Evolutionary conservation across 1,140 invertebrate species (phyloP).

Genomic region (Protaetia brevitarsis): DNA sequence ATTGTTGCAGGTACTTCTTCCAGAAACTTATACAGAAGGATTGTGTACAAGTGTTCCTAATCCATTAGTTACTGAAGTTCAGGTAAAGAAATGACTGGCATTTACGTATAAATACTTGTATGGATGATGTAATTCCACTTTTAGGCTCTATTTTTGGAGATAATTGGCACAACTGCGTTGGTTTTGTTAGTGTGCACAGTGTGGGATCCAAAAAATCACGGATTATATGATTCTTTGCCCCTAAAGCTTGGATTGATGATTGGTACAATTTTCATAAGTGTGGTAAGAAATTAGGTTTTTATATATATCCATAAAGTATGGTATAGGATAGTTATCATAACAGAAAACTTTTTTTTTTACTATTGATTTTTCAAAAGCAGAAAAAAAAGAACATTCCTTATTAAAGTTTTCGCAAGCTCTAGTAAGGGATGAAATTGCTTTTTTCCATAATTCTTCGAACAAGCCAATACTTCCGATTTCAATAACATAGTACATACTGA

Average conservation of each 20-base stretch:
- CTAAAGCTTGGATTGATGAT: conserved; percentile 9
- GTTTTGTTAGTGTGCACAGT: not conserved
- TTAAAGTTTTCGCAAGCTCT: no score
- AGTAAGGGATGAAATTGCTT: no score
- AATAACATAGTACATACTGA: no score
- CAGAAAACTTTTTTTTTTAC: no score
- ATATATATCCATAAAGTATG: no score
- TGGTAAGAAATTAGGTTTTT: no score
- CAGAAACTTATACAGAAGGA: not conserved
- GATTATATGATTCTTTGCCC: not conserved
- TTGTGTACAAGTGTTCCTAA: conserved; percentile 1
- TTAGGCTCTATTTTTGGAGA: conserved; percentile 10
- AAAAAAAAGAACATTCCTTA: no score
- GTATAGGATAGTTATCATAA: no score
- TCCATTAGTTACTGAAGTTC: conserved; percentile 12
- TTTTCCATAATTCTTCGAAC: no score
- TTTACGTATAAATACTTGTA: not conserved
- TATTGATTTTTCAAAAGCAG: no score
- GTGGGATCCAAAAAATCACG: not conserved
- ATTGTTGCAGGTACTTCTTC: not conserved
- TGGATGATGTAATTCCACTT: not conserved
- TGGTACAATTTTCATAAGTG: conserved; percentile 7
- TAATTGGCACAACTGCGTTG: not conserved
- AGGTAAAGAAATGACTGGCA: not conserved
- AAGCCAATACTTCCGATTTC: no score